Evolutionary conservation across 37 sponge, comb jelly and placozoan species (phyloP).

Genomic region (Bolinopsis microptera): DNA sequence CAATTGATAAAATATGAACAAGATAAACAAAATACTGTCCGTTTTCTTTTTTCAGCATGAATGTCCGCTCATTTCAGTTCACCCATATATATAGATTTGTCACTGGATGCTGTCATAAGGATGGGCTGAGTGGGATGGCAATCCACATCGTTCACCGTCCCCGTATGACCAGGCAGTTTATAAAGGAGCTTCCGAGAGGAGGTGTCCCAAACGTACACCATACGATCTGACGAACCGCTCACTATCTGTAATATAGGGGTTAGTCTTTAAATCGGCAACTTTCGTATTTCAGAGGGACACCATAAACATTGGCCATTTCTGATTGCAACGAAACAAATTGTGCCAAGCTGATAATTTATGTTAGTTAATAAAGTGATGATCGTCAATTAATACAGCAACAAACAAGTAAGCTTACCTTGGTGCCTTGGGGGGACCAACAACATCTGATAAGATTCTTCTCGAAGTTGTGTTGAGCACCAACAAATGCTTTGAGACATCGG

Average conservation of each 20-base stretch:
- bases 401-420: constrained; percentile 73
- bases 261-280: neutral
- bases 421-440: constrained; percentile 60
- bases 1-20: neutral
- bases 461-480: constrained; percentile 87
- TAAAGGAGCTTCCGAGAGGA: constrained; percentile 78
- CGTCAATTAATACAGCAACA: no score
- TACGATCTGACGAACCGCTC: constrained; percentile 9
- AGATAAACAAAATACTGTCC: neutral
- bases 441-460: constrained; percentile 72
- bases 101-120: constrained; percentile 77
- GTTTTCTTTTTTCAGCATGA: neutral
- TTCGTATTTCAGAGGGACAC: neutral
- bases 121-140: constrained; percentile 97
- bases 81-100: constrained; percentile 89
- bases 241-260: constrained; percentile 6
- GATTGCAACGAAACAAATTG: neutral
- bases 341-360: neutral
- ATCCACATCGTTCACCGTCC: constrained; percentile 94
- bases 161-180: constrained; percentile 93
- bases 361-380: no score
- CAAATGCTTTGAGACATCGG: constrained; percentile 79
- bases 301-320: neutral
- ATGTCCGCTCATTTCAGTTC: constrained; percentile 72
- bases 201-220: constrained; percentile 96